Evolutionary conservation across 2,888 invertebrate species (phyloP).

Genomic region (Platycnemis pennipes): DNA sequence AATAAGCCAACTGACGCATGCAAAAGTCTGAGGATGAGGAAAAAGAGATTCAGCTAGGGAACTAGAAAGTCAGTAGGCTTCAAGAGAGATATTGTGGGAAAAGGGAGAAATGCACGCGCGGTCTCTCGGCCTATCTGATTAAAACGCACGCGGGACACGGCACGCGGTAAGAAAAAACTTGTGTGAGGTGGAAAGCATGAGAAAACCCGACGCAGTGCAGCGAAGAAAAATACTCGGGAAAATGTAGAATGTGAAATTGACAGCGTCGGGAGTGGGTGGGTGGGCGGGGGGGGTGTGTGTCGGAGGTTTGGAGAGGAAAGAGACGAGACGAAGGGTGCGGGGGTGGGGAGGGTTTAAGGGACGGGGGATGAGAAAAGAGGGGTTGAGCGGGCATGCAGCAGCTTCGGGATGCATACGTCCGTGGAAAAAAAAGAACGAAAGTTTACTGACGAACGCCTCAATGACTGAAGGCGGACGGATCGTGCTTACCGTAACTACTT

Average conservation of each 20-base stretch:
- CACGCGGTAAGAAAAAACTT: background rate
- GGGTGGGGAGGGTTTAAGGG: no score
- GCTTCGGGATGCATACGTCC: no score
- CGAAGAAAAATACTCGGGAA: background rate
- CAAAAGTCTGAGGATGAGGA: background rate
- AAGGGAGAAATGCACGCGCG: conserved; percentile 4
- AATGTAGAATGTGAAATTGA: conserved; percentile 1
- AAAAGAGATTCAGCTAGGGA: background rate
- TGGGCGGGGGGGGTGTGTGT: background rate
- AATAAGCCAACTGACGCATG: background rate
- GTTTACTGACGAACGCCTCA: no score
- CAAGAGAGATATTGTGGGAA: conserved; percentile 4
- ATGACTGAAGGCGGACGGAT: no score
- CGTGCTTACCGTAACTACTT: no score
- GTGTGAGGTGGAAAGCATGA: conserved; percentile 5
- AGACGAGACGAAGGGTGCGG: background rate
- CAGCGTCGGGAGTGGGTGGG: background rate
- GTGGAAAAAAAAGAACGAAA: no score
- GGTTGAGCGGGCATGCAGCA: no score
- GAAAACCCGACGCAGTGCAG: conserved; percentile 23
- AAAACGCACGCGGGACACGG: conserved; percentile 1
- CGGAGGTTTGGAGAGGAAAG: background rate
- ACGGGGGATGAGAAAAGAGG: no score
- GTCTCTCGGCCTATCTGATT: background rate
- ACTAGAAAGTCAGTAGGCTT: background rate